A percentile compares a stretch with the other conserved stretches of the same genome.
phyloP scores from a whole-genome alignment of 2,888 invertebrate genomes.

The Craniophora ligustri region DNA sequence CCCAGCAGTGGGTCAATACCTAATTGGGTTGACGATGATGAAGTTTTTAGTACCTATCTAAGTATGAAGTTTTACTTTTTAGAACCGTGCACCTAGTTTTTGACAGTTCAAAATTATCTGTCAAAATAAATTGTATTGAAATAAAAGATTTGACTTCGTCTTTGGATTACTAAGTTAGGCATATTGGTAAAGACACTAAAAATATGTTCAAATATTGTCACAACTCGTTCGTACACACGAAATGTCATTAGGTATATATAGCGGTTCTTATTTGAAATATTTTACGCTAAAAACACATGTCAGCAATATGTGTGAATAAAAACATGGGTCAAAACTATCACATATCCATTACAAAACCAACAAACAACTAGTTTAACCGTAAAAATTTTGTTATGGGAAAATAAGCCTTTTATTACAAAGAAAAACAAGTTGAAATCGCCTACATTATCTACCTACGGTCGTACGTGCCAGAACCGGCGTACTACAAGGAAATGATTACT shows the following conservation, averaged over 20 bases:
- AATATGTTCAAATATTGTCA: not conserved
- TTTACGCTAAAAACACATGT: constrained; percentile 1
- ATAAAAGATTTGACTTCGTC: no score
- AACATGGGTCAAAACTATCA: constrained; percentile 21
- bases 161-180: no score
- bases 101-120: no score
- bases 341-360: constrained; percentile 31
- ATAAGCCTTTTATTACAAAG: not conserved
- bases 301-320: constrained; percentile 1
- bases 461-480: constrained; percentile 30
- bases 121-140: no score
- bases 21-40: no score
- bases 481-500: constrained; percentile 35
- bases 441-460: not conserved
- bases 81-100: no score
- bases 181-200: no score
- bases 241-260: not conserved
- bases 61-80: no score
- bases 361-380: constrained; percentile 20
- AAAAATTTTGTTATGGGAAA: constrained; percentile 16
- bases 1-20: no score
- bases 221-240: not conserved
- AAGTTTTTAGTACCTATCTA: no score
- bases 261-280: not conserved
- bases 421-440: constrained; percentile 15